phyloP scores from a whole-genome alignment of 2,113 vertebrate genomes.

The Sapayoa aenigma region DNA sequence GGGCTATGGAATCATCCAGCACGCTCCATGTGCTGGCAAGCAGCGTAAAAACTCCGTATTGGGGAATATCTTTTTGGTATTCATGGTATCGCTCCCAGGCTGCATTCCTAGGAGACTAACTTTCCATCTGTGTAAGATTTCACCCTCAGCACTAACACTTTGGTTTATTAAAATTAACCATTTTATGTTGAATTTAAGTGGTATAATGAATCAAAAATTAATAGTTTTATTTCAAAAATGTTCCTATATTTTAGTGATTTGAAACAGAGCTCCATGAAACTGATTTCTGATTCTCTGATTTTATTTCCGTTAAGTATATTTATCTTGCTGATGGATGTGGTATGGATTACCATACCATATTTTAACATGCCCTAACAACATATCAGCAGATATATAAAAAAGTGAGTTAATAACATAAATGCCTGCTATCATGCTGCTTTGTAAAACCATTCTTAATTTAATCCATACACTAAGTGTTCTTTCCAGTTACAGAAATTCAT shows the following conservation, averaged over 20 bases:
- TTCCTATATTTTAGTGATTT: neutral
- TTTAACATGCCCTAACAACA: slow-evolving; percentile 36
- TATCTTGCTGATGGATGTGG: slow-evolving; percentile 24
- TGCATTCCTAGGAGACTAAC: neutral
- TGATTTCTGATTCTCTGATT: neutral
- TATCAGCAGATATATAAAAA: slow-evolving; percentile 45
- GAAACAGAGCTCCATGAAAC: neutral
- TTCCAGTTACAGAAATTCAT: slow-evolving; percentile 78
- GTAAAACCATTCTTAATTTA: slow-evolving; percentile 78
- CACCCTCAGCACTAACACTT: neutral
- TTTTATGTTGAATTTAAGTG: neutral
- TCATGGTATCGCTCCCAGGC: neutral
- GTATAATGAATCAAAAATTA: neutral
- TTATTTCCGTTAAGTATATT: neutral
- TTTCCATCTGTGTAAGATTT: neutral
- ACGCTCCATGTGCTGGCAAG: neutral
- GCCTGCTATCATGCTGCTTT: slow-evolving; percentile 70
- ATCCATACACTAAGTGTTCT: slow-evolving; percentile 75
- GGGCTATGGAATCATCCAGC: neutral
- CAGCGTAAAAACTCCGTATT: neutral
- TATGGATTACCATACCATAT: slow-evolving; percentile 41
- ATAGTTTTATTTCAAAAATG: neutral
- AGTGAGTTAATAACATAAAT: slow-evolving; percentile 57
- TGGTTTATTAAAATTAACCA: slow-evolving; percentile 28
- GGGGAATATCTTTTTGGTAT: neutral